Base-by-base conservation (phyloP, 2,113 vertebrate species). In the Ageneiosus marmoratus region DNA sequence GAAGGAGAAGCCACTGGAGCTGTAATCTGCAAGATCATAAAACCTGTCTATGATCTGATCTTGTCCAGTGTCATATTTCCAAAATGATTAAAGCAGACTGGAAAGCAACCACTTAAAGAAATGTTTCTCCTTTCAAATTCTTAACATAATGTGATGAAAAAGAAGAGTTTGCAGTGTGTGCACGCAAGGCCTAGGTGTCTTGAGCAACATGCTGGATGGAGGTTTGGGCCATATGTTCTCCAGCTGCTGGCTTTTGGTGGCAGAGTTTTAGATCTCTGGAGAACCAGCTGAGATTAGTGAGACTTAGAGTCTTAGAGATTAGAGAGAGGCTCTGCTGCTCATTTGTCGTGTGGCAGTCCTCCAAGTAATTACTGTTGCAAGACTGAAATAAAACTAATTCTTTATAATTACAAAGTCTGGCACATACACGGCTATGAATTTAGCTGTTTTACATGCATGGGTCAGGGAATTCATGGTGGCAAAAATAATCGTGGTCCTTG, bases 221-320 rank as follows among this genome's bases (percentile, higher is more conserved):
- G 20, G 24, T 34, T 69, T 41, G 8, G 4, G 44, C 44, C 84
- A 74, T 77, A 79, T 79, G 65, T 72, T 7, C 67, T 75, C 80
- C 84, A 86, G 84, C 60, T 79, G 84, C 72, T 75, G 50, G 80
- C 27, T 86, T 46, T 70, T 62, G 62, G 27, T 79, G 60, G 75
- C 51, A 32, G 46, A 13, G 84, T 7, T 50, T 79, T 16, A 51
- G 60, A 51, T 65, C 56, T 62, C 60, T 51, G 27, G 27, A 65
- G 48, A 69, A 53, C 29, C 48, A 55, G 20, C 32, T 37, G 48
- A 56, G 67, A 83, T 79, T 83, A 83, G 76, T 67, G 32, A n/a
- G 78, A n/a, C 67, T 70, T 41, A 41, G 37, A 41, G 37, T 5
- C 37, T 41, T 41, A 41, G 37, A 41, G 37, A 41, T 41, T 41